Evolutionary conservation across 2,113 vertebrate species (phyloP).

Genomic region (Romanogobio albipinnatus): DNA sequence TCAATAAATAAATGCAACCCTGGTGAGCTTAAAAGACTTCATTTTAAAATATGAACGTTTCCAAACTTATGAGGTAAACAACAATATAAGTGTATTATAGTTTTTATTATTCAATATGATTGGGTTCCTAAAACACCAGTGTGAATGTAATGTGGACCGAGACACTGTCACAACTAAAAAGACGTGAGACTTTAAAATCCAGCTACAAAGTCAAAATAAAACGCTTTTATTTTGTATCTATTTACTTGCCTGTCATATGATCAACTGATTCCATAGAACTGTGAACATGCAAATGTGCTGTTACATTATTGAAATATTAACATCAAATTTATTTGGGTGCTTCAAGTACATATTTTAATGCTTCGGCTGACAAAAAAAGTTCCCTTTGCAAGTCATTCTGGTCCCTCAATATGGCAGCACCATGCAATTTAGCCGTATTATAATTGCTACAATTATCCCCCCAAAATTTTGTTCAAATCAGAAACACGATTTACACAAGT

Average conservation of each 20-base stretch:
- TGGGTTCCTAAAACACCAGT: background rate
- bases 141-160: background rate
- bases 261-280: background rate
- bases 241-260: background rate
- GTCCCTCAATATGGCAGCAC: background rate
- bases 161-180: background rate
- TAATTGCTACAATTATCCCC: background rate
- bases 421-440: background rate
- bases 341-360: background rate
- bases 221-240: background rate
- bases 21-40: no score
- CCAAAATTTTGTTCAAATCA: background rate
- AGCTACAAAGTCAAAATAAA: background rate
- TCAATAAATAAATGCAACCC: no score
- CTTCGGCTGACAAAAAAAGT: background rate
- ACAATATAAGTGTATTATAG: no score
- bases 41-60: no score
- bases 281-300: no score
- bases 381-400: background rate
- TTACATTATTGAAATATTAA: background rate
- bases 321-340: background rate
- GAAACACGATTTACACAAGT: background rate
- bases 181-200: background rate
- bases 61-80: no score
- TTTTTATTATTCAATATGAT: no score